Evolutionary conservation across 1,140 invertebrate genomes (phyloP).

Genomic region (honey bee (Apis mellifera)): DNA sequence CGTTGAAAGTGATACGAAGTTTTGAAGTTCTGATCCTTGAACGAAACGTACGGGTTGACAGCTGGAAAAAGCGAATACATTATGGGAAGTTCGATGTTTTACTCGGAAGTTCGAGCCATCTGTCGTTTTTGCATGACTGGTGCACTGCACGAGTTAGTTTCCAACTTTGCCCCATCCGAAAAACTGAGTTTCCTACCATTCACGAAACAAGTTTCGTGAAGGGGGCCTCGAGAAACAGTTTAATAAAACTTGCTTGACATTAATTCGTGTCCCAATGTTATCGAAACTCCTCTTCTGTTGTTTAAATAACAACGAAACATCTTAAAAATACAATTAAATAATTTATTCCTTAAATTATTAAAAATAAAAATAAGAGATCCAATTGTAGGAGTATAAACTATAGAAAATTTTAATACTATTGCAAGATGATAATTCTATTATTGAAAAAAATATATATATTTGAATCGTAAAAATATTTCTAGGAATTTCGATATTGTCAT

Average conservation of each 20-base stretch:
- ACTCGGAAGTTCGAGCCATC: slow-evolving; percentile 36
- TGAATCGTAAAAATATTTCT: neutral
- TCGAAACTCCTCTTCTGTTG: neutral
- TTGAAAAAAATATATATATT: neutral
- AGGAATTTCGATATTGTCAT: neutral
- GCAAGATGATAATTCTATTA: no score
- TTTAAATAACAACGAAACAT: no score
- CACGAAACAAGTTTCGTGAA: slow-evolving; percentile 26
- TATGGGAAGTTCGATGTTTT: slow-evolving; percentile 40
- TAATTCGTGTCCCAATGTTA: slow-evolving; percentile 14
- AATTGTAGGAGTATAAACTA: no score
- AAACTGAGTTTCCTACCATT: neutral
- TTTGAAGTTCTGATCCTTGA: neutral
- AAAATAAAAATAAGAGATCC: no score
- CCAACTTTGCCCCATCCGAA: slow-evolving; percentile 16
- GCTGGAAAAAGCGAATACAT: slow-evolving; percentile 39
- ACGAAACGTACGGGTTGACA: neutral
- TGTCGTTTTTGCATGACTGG: slow-evolving; percentile 50
- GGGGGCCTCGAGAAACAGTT: slow-evolving; percentile 10
- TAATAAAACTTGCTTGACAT: slow-evolving; percentile 35
- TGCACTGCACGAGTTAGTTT: slow-evolving; percentile 30
- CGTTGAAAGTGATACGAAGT: neutral
- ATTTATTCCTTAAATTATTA: no score
- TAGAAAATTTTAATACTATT: no score
- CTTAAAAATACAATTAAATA: no score